Evolutionary conservation across 2,888 invertebrate species (phyloP), one percentile per base, ranked within the genome.

Genomic region (Pyrochroa serraticornis): DNA sequence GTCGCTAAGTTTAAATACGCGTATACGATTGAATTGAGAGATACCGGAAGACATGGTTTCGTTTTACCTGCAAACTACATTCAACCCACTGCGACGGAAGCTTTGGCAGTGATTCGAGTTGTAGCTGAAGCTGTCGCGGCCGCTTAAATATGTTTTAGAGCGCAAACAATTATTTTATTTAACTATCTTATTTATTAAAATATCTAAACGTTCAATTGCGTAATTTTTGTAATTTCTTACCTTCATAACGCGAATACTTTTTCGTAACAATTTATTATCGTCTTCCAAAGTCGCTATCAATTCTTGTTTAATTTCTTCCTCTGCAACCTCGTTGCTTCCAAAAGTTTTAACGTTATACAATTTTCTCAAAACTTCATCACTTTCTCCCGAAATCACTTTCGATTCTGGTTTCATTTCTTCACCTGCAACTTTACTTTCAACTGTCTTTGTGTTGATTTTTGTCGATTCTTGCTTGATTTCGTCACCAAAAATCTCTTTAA

Each of bases 11-110:
- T 96, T 62, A 94, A 93, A 75, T 96, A 95, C 75, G 80, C 94
- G 1, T 96, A 91, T 79, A 95, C 95, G 0, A 84, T 96, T 53
- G 96, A 97, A 81, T 83, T 96, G 49, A 85, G 93, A 48, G 96
- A 95, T 77, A 89, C 85, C 0, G 95, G 95, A 0, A 83, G 85
- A 52, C 87, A 89, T 74, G 96, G 95, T 1, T 97, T 96, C 75
- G 81, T 95, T n/a, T 77, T 96, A 47, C 95, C 96, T 0, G 88
- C 92, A 0, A 80, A 80, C 13, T 87, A 85, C 70, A 95, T 96
- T 60, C 82, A 87, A 66, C 85, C 86, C 1, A 90, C 92, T 0
- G 91, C 89, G 12, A 84, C 84, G 67, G 93, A 93, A 77, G 90
- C 88, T 3, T 81, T 89, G 54, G 90, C 89, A 3, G 91, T 89